Evolutionary conservation across 2,888 invertebrate species (phyloP), one percentile per base, ranked within the genome.

Genomic region (Mythimna lalbum): DNA sequence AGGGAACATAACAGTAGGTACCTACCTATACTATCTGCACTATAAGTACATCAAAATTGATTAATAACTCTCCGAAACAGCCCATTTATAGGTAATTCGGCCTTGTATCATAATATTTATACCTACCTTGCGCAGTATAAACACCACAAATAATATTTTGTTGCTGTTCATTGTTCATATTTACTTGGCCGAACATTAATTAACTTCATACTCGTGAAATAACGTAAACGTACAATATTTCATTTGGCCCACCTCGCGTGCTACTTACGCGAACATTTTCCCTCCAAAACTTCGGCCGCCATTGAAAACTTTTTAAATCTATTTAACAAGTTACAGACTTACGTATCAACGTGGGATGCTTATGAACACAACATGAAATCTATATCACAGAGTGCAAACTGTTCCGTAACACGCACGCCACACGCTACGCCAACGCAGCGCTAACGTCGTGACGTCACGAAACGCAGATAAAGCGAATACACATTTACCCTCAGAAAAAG

Each of bases 221-320:
- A 63, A 64, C n/a, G 57, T 52, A 67, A 39, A 71, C 43, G 52
- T 62, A 69, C 27, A 50, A 73, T 78, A 72, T 75, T 76, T 71
- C 53, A 76, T 66, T 67, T 68, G 57, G 65, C 63, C 77, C 79
- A 59, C 64, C 76, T 83, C 77, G 82, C 80, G 78, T 83, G 81
- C 71, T 80, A 70, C 80, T 76, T 78, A 69, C 73, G 72, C 56
- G 50, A 66, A 80, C 56, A 70, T 81, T 78, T 76, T 77, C 76
- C 69, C 78, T 62, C 68, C 69, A 23, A 65, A 86, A 86, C 80
- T 85, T 86, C 43, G 27, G 83, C 73, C 75, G 75, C 78, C 84
- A 87, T 88, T 87, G 78, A 85, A 78, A 88, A 90, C 75, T 90
- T 90, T 87, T 86, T 82, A 87, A 88, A 88, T 89, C 87, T 87